Base-by-base conservation (phyloP, 1,140 invertebrate species). In the Conus ventricosus region DNA sequence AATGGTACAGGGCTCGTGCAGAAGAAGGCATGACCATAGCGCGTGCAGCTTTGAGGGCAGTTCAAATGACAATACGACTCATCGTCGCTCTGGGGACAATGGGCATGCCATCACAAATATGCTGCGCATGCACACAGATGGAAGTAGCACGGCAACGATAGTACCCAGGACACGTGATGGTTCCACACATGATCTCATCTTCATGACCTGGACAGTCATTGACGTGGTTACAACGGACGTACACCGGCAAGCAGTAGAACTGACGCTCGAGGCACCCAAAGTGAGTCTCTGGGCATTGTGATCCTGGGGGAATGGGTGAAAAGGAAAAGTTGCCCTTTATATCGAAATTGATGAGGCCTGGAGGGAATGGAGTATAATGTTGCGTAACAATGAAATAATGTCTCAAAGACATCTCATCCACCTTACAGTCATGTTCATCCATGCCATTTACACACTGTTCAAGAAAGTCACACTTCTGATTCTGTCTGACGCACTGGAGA, bases 181-280 rank as follows among this genome's bases (percentile, higher is more conserved):
- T 67, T 20, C 7, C 4, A 53, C 84, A 85, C 1, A 11, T 55
- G 60, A 0, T n/a, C 27, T 85, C 84, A n/a, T 85, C 84, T 23
- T 85, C 84, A 20, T 39, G 23, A 17, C n/a, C 60, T 10, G 84
- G 84, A 39, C 84, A 85, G 84, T 85, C 84, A 57, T 85, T 27
- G 23, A 67, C 57, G 15, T 53, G 60, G 27, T 85, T 85, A 39
- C 84, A 85, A 6, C 84, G 57, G 10, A 85, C 5, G 27, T 39
- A 85, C 7, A 85, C 25, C 7, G 84, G 84, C 57, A 85, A 25
- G 27, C 84, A 85, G 39, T 67, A 63, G 57, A 39, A 39, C 6
- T 85, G 8, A 2, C n/a, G 3, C 57, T 4, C 15, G 25, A 60
- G 23, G 51, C 84, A 85, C 84, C 15, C n/a, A n/a, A 85, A 85